Evolutionary conservation across 2,888 invertebrate species (phyloP), one percentile per base, ranked within the genome.

Genomic region (Drosophila atripex): DNA sequence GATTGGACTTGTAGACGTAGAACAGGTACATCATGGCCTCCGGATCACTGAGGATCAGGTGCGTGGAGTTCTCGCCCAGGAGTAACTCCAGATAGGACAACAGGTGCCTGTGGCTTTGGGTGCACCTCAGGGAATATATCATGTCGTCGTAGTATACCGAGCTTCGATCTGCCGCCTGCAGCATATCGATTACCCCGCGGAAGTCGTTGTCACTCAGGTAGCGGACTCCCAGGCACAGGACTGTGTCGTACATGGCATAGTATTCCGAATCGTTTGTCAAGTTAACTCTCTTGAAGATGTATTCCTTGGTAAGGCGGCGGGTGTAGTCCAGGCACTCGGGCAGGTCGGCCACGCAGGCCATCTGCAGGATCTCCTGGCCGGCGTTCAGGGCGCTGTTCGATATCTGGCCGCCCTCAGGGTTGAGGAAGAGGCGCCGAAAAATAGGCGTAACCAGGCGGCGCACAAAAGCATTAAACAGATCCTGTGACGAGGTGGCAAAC

Each of bases 121-220:
- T 88, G 57, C 90, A 90, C 9, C 89, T 88, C 32, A 90, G 55
- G 7, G 89, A 72, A 49, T 89, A 90, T 6, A 90, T 79, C n/a
- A 90, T 66, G 59, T 90, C 91, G 25, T 90, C 88, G 18, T 80
- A 87, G 16, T 59, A 76, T 0, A 59, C 43, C 0, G 86, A 63
- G 9, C 75, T 73, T 0, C 70, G 73, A 28, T 86, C 84, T 1
- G 76, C 59, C 0, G 56, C 54, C 4, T 73, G 23, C 2, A 90
- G 49, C 28, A 79, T 46, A 0, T 71, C 72, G 23, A 90, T 58
- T 1, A 90, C 59, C 3, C 68, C 71, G 5, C 71, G 60, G 28
- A 90, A 91, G 32, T 90, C 88, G 0, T 80, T 78, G 25, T 80
- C 78, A 16, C 69, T 84, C 2, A 87, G 69, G 39, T 89, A 75